Base-by-base conservation (phyloP, 2,797 vertebrate species). In the Sebastes cheni region DNA sequence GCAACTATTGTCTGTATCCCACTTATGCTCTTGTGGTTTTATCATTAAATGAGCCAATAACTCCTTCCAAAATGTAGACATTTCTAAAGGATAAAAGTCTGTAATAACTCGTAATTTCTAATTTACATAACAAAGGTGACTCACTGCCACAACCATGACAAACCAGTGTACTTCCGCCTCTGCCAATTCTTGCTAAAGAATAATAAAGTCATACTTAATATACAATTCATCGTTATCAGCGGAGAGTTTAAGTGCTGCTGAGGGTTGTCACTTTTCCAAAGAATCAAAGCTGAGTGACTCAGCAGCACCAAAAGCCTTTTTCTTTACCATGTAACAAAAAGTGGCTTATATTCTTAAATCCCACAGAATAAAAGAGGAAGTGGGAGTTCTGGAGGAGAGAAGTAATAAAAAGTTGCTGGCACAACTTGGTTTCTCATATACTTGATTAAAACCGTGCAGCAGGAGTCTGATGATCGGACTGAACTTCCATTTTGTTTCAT, bases 251-350 rank as follows among this genome's bases (percentile, higher is more conserved):
- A 59, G 39, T 79, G 55, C 69, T 71, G 60, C 79, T 75, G 67
- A 77, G 56, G 25, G 13, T 46, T 23, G 39, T 30, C 52, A 32
- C 66, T 74, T 75, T 87, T 65, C 36, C 34, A 59, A 39, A 60
- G 56, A 27, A 61, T 72, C 34, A 75, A 80, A 75, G 39, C 70
- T n/a, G 73, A 61, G 67, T 71, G 79, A 88, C 25, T 84, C 86
- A 90, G 82, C 86, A 61, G 61, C 36, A 68, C 11, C 29, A 42
- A 11, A 25, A 77, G 61, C 36, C 20, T 72, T 77, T 77, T 78
- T 72, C 32, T 66, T 64, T 39, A 52, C 13, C 25, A 9, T 55
- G 25, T 59, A 36, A 73, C 29, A 75, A 78, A 84, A 74, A 61
- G 18, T 32, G 60, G 46, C 34, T 79, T 64, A 69, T 67, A 23